Evolutionary conservation across 2,888 invertebrate genomes (phyloP), one percentile per base, ranked within the genome.

Genomic region (Limnephilus auricula): DNA sequence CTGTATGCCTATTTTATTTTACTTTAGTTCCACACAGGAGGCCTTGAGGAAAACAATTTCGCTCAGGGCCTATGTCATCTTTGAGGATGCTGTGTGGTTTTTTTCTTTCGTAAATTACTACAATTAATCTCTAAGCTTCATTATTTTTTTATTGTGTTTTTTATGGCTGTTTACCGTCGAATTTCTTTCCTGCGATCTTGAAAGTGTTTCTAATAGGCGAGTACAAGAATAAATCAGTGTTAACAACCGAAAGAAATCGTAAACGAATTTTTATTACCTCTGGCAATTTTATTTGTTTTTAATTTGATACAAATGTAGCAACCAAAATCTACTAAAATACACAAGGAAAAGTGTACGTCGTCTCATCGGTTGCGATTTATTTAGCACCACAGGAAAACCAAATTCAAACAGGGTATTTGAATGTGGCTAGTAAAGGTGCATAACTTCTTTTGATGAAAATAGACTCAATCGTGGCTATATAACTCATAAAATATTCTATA

Each of bases 321-420:
- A 65, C 65, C 65, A 65, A 65, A 65, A n/a, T 65, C 65, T 25
- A 25, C 25, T 65, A 65, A 65, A 65, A 65, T 65, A 65, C 25
- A 65, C 65, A 40, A 50, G 78, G 25, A 50, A 25, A n/a, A 31
- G 82, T 79, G 86, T 9, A 86, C n/a, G 34, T 65, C 37, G 80
- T 91, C 89, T 85, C 65, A 79, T 32, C 65, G 83, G 83, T 85
- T 91, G 45, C 87, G 40, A 37, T 86, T 87, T 50, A 79, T 92
- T 40, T 92, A 84, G 91, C 92, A 91, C 91, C 89, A 79, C 32
- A 25, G 92, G 91, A 92, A 92, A 90, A 88, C 86, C 91, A 87
- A 91, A 83, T 83, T 40, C 78, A 82, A 90, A 88, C 87, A 83
- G 31, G 30, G 31, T 32, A 40, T 90, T 90, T 65, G 30, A 90